Base-by-base conservation (phyloP, 2,113 vertebrate genomes). In the Cardinalis cardinalis region DNA sequence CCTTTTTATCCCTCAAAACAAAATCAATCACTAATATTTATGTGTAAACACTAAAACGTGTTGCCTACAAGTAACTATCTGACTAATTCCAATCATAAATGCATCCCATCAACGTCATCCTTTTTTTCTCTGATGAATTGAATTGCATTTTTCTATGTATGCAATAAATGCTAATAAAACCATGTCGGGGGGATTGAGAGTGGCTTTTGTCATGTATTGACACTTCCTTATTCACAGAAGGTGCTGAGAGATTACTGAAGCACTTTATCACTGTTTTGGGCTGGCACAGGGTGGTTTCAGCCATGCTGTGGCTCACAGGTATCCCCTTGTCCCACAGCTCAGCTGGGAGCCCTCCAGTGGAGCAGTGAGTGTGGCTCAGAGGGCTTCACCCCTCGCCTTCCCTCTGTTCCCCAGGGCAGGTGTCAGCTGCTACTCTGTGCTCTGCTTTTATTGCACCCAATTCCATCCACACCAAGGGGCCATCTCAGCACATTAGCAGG, bases 401-500 rank as follows among this genome's bases (percentile, higher is more conserved):
- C 17, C 36, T 46, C 81, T 53, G 9, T 1, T 71, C 41, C 5
- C n/a, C 34, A 14, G 1, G 13, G 24, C 7, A 44, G 40, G 44
- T 10, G 41, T 15, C 58, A 66, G 4, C 28, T 23, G 44, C 60
- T 18, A 0, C 49, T 69, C 78, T 29, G 31, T 31, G 66, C 58
- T 34, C 75, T 44, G 66, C 29, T 44, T 40, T 72, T 41, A 9
- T 8, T 29, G 41, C 1, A 0, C 6, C 24, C 13, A 2, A 83
- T 26, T 84, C 73, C 73, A 28, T 3, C 32, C 53, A 12, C 0
- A 0, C 53, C 3, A 2, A 32, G 53, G 3, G 4, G 34, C 14
- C 36, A 11, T 36, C 10, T 7, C 58, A 44, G 61, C 0, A 0
- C 0, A 0, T 32, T 12, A 25, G 14, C 58, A 28, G 34, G 52